Base-by-base conservation (phyloP, 2,113 vertebrate species). In the Mormyrus lacerda region DNA sequence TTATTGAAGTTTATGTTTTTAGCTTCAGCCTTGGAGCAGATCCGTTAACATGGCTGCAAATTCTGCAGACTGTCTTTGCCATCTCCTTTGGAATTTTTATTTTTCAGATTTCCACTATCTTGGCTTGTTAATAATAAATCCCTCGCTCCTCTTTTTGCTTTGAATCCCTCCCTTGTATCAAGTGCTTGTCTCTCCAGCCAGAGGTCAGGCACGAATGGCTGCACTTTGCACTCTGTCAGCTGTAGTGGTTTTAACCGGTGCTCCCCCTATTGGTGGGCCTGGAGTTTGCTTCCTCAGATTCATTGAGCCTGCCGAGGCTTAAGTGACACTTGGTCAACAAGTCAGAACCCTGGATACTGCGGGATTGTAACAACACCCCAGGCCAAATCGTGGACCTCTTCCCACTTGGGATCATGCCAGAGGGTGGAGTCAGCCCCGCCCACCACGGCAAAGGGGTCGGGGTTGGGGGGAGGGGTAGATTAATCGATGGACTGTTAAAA, bases 401-500 rank as follows among this genome's bases (percentile, higher is more conserved):
- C 31, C 47, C 27, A 48, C 27, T 39, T 1, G 6, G n/a, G 27
- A 24, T 79, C 17, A 24, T 27, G 11, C 47, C 21, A 15, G 21
- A 21, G 42, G 44, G 82, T 27, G 11, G 2, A 65, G 27, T 87
- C 44, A 35, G 27, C 55, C 44, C 21, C 21, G 5, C 19, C 50
- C 9, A 24, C 42, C 79, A 17, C 27, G 17, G 69, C 4, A 27
- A 19, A 31, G 35, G 11, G 51, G 51, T 85, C 5, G 21, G 48
- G 19, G 87, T 87, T 42, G 48, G 10, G 21, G 47, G 27, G 86
- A 88, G 47, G 51, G 3, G 51, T 35, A 88, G 89, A 83, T 89
- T 86, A 85, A 90, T 90, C 90, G 92, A 93, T 92, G 89, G 69
- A 90, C 89, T 90, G 82, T 87, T 65, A 73, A 55, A 91, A 91